These are phyloP conservation scores for Anaspis maculata DNA, from an alignment of 2,888 invertebrate species.

Conservation along the genomic window DNA sequence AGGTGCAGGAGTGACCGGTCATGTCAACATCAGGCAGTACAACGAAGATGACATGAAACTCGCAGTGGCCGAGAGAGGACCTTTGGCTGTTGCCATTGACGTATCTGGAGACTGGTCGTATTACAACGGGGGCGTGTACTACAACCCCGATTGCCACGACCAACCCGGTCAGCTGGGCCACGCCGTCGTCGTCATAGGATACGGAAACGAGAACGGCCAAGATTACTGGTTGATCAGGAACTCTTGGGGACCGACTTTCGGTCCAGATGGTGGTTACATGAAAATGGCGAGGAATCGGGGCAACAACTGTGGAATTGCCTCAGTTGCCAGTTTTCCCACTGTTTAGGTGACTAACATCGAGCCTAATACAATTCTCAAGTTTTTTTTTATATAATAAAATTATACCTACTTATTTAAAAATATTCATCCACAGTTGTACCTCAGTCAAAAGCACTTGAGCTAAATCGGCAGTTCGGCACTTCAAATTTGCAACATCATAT, in stretches of 20 bases:
- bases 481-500: too few relatives aligned
- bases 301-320: slow-evolving; percentile 8
- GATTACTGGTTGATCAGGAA: slow-evolving; percentile 9
- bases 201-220: slow-evolving; percentile 3
- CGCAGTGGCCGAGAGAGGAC: slow-evolving; percentile 5
- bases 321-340: not conserved
- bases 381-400: too few relatives aligned
- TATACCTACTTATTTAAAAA: too few relatives aligned
- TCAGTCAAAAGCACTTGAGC: too few relatives aligned
- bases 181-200: slow-evolving; percentile 7
- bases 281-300: slow-evolving; percentile 3
- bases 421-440: too few relatives aligned
- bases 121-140: slow-evolving; percentile 6
- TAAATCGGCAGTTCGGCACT: too few relatives aligned
- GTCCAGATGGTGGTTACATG: slow-evolving; percentile 5
- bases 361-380: too few relatives aligned
- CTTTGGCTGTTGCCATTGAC: slow-evolving; percentile 6
- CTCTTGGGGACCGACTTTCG: slow-evolving; percentile 7
- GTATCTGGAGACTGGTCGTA: slow-evolving; percentile 3
- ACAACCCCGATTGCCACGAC: slow-evolving; percentile 3
- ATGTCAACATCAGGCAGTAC: slow-evolving; percentile 45
- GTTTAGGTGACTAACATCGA: too few relatives aligned
- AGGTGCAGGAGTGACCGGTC: slow-evolving; percentile 46
- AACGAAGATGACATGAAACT: slow-evolving; percentile 1
- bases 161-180: slow-evolving; percentile 7